Evolutionary conservation across 1,140 invertebrate genomes (phyloP), one percentile per base, ranked within the genome.

Genomic region (Drosophila kepulauana): DNA sequence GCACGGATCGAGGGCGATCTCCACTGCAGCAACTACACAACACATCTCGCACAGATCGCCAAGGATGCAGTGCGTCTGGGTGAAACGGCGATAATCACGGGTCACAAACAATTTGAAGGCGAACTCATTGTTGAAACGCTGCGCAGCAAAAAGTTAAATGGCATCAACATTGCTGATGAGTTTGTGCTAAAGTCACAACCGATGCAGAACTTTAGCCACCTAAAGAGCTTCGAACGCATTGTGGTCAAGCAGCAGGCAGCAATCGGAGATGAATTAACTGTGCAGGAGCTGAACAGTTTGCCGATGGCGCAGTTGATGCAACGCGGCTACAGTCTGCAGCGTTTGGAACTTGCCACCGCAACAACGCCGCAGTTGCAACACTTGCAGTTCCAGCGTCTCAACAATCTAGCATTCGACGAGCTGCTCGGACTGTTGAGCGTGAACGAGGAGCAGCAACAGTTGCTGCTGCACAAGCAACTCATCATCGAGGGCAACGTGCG

Each of bases 401-500:
- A 91, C 30, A 80, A 81, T 0, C 57, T 91, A 48, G 43, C 80
- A 7, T 80, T 91, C 6, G 76, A 91, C 46, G 72, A 81, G 16
- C 52, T 91, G 52, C 76, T 91, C 15, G 48, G 56, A 13, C 71
- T 71, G 33, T 52, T 81, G 0, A 70, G 73, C 11, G 58, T 45
- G n/a, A 35, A 13, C 0, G 13, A 52, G 5, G n/a, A 45, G 3
- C n/a, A 61, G 7, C 45, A 54, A 13, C 61, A 52, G 13, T 57
- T 91, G 5, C 65, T 91, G 6, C 72, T 92, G 0, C 82, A 66
- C 54, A 92, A 92, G 33, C 82, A 92, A 28, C 56, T 92, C 0
- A 64, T 92, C 10, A 69, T 92, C 4, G 80, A 92, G 35, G 91
- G 91, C 1, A 92, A 89, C 54, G 82, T 91, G 1, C 48, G 76